These are phyloP conservation scores for Camelus dromedarius DNA, from an alignment of 2,113 vertebrate genomes.

Conservation along the genomic window DNA sequence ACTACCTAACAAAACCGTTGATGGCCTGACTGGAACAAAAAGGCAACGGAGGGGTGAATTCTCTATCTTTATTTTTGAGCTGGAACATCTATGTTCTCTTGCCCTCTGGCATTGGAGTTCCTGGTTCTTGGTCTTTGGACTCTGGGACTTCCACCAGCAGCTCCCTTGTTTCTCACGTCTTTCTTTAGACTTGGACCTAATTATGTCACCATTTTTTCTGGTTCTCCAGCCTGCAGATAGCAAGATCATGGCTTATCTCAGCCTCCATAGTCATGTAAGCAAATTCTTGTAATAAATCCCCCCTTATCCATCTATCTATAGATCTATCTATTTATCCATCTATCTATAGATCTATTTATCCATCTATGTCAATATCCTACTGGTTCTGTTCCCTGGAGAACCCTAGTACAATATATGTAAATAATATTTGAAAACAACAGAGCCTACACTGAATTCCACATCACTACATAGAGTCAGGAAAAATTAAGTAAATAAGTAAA, in stretches of 20 bases:
- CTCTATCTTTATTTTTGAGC: neutral
- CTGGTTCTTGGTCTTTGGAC: neutral
- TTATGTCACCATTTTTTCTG: no score
- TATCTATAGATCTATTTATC: no score
- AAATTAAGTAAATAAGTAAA: neutral
- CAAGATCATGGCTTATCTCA: neutral
- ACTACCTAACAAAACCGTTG: no score
- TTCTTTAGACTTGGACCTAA: neutral
- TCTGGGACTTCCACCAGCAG: neutral
- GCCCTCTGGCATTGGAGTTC: neutral
- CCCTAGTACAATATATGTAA: neutral
- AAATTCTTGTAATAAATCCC: neutral
- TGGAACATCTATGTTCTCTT: neutral
- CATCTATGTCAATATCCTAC: neutral
- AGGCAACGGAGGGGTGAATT: neutral
- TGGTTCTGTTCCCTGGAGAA: neutral
- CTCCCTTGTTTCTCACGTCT: neutral
- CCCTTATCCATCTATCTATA: neutral
- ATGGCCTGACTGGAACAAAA: neutral
- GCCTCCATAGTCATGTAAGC: no score
- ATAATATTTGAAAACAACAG: neutral
- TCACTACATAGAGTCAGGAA: neutral
- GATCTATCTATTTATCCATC: no score
- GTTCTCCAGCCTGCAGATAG: neutral
- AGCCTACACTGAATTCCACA: neutral